phyloP scores from a whole-genome alignment of 2,113 vertebrate genomes.

The Murina feae region DNA sequence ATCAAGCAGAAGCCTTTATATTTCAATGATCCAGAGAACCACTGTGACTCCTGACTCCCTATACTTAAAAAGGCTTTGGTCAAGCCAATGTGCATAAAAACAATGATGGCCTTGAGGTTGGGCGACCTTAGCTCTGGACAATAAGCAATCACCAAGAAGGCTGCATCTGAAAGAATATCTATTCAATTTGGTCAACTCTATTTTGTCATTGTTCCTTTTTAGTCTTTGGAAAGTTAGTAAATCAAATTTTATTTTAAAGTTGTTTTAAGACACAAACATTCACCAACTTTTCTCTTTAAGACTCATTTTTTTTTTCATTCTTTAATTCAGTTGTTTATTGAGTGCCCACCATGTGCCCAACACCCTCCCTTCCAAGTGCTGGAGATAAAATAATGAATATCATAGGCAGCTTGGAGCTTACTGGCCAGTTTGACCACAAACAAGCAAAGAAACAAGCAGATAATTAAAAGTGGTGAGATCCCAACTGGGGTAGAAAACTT shows the following conservation, averaged over 20 bases:
- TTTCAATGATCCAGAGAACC: background rate
- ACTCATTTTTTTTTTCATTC: background rate
- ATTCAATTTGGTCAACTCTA: background rate
- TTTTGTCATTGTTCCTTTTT: background rate
- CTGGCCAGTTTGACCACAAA: background rate
- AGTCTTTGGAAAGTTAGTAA: background rate
- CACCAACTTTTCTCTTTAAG: background rate
- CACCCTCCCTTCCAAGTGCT: background rate
- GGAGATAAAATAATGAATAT: background rate
- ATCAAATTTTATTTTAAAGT: too few relatives aligned
- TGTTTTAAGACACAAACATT: background rate
- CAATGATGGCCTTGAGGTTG: accelerated
- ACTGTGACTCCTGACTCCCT: accelerated
- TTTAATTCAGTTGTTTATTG: background rate
- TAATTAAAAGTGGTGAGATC: accelerated
- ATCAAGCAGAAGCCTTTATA: background rate
- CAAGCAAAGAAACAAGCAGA: too few relatives aligned
- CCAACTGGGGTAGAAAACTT: background rate
- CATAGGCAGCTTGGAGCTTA: too few relatives aligned
- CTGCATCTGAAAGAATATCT: background rate
- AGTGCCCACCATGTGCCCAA: background rate
- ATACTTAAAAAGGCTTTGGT: background rate
- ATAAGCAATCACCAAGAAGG: background rate
- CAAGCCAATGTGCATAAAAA: accelerated
- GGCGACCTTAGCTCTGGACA: background rate